Evolutionary conservation across 2,888 invertebrate species (phyloP).

Genomic region (Coecobrya sp.): DNA sequence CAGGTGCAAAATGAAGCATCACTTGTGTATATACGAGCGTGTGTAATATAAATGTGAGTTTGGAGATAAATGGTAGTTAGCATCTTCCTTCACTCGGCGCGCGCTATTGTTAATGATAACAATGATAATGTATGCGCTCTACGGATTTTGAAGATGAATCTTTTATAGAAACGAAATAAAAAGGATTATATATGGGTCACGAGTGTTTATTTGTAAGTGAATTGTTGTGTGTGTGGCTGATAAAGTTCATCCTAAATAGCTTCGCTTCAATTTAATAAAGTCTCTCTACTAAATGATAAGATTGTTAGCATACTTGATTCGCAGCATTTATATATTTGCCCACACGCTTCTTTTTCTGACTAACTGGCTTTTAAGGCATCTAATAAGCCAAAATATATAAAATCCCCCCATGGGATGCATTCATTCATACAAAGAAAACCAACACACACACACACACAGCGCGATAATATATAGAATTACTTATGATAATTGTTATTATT

Average conservation of each 20-base stretch:
- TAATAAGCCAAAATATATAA: too few relatives aligned
- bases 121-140: conserved; percentile 4
- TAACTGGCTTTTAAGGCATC: too few relatives aligned
- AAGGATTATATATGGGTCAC: conserved; percentile 64
- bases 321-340: neutral
- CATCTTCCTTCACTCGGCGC: neutral
- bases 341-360: neutral
- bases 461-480: neutral
- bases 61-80: neutral
- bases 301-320: neutral
- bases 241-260: conserved; percentile 61
- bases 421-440: too few relatives aligned
- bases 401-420: too few relatives aligned
- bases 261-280: conserved; percentile 1
- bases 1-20: conserved; percentile 50
- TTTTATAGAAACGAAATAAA: conserved; percentile 52
- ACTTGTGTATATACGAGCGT: neutral
- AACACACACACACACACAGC: neutral
- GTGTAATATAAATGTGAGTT: neutral
- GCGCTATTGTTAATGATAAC: neutral
- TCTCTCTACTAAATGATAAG: neutral
- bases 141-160: conserved; percentile 66
- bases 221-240: conserved; percentile 54
- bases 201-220: conserved; percentile 40
- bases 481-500: neutral